Percentiles rank a stretch among this genome's conserved stretches.
Evolutionary conservation across 2,113 vertebrate species (phyloP).

Genomic region (Rissa tridactyla): DNA sequence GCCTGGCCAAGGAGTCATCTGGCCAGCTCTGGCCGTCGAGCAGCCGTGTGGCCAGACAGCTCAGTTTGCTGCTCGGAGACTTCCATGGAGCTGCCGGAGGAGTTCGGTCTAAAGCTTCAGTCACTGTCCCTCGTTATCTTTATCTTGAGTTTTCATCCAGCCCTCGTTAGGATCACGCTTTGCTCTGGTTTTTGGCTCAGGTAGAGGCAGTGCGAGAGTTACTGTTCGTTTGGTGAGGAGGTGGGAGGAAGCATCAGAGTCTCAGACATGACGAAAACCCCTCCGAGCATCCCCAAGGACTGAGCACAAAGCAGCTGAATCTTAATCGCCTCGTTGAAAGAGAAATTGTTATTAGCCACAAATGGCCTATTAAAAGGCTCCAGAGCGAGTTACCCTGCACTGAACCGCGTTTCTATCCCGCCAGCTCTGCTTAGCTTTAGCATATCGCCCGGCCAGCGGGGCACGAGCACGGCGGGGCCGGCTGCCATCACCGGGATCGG

Average conservation of each 20-base stretch:
- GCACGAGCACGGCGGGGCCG: background rate
- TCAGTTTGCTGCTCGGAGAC: rapidly evolving
- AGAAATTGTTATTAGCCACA: background rate
- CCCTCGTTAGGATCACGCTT: background rate
- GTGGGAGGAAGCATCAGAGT: background rate
- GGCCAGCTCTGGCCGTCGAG: background rate
- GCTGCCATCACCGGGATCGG: rapidly evolving
- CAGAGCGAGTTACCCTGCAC: background rate
- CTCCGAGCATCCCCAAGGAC: background rate
- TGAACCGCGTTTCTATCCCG: background rate
- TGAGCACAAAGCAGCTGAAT: background rate
- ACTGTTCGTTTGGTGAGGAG: background rate
- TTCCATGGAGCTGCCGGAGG: background rate
- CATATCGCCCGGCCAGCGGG: rapidly evolving
- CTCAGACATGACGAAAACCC: rapidly evolving
- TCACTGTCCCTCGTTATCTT: rapidly evolving
- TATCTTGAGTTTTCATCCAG: background rate
- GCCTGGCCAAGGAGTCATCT: background rate
- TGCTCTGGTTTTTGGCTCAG: background rate
- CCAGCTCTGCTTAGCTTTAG: background rate
- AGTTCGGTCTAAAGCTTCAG: background rate
- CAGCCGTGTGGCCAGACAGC: rapidly evolving
- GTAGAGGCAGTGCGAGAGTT: background rate
- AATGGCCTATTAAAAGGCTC: background rate
- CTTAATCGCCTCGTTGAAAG: background rate